A percentile compares a stretch with the other conserved stretches of the same genome.
These are phyloP conservation scores for Stomatorhinus walkeri DNA, from an alignment of 2,797 vertebrate species.

Conservation along the genomic window DNA sequence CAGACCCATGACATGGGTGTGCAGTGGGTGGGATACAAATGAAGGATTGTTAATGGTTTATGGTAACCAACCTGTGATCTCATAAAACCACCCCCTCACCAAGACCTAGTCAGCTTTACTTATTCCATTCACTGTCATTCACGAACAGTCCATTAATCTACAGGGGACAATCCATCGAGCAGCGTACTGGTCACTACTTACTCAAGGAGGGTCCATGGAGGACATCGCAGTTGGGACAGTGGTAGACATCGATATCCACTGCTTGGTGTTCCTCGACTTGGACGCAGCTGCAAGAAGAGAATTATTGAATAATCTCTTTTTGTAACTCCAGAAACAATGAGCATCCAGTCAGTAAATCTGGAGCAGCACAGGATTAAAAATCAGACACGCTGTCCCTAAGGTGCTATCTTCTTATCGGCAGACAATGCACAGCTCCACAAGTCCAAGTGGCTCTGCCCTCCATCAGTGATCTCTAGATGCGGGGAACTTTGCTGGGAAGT, in stretches of 20 bases:
- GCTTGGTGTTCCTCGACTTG: conserved; percentile 95
- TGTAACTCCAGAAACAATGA: not conserved
- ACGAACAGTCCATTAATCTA: not conserved
- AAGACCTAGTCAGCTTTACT: not conserved
- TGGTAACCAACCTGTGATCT: not conserved
- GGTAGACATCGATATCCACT: conserved; percentile 94
- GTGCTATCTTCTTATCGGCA: not conserved
- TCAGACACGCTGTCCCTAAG: not conserved
- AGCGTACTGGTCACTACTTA: conserved; percentile 62
- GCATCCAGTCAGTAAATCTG: not conserved
- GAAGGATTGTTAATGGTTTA: not conserved
- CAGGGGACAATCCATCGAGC: not conserved
- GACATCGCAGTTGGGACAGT: conserved; percentile 93
- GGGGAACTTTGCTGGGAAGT: not conserved
- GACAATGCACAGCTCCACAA: not conserved
- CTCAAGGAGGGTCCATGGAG: conserved; percentile 86
- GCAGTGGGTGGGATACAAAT: not conserved
- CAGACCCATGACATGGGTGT: not conserved
- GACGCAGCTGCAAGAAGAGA: conserved; percentile 75
- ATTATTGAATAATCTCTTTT: too few relatives aligned
- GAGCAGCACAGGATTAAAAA: not conserved
- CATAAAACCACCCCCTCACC: not conserved
- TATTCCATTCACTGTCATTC: not conserved
- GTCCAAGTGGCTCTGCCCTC: not conserved
- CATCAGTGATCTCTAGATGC: not conserved